Base-by-base conservation (phyloP, 2,888 invertebrate species). In the Diarsia dahlii region DNA sequence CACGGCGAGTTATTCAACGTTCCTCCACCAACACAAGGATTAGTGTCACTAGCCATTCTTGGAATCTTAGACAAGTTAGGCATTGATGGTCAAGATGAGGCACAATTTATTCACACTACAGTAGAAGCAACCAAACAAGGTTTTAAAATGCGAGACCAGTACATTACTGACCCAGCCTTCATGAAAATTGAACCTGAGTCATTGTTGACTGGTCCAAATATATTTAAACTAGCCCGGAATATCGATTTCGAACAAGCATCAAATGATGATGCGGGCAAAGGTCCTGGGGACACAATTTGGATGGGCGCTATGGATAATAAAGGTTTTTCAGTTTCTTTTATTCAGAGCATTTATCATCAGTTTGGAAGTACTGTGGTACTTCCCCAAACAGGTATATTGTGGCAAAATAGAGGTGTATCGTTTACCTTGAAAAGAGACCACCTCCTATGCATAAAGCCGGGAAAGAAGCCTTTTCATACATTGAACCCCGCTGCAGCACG, bases 21-120 rank as follows among this genome's bases (percentile, higher is more conserved):
- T 78, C 95, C 96, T 50, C 95, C 96, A 54, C 96, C 96, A n/a
- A 94, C 96, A n/a, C 95, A 96, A 89, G 96, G 96, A 9, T 80
- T 94, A 83, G 92, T 93, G 81, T 96, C 95, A 2, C 84, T 96
- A 62, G 88, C 92, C 12, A 91, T 96, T 76, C 92, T 96, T 60
- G 95, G 94, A 52, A 91, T 96, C 28, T 88, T 96, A 81, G 95
- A 96, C 56, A 92, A 92, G 78, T 89, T 96, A 80, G 87, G 92
- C 50, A 90, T 95, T 73, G 91, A 94, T 83, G 95, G 95, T 54
- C 88, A 91, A 79, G 84, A 95, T 82, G 95, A 95, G 87, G 94
- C 92, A 58, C 86, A 93, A 87, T 94, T 96, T 78, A 91, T 96
- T 88, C 95, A 96, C 80, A 86, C 93, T 52, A 74, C 91, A 76